Base-by-base conservation (phyloP, 2,113 vertebrate genomes). In the Hystrix cristata region DNA sequence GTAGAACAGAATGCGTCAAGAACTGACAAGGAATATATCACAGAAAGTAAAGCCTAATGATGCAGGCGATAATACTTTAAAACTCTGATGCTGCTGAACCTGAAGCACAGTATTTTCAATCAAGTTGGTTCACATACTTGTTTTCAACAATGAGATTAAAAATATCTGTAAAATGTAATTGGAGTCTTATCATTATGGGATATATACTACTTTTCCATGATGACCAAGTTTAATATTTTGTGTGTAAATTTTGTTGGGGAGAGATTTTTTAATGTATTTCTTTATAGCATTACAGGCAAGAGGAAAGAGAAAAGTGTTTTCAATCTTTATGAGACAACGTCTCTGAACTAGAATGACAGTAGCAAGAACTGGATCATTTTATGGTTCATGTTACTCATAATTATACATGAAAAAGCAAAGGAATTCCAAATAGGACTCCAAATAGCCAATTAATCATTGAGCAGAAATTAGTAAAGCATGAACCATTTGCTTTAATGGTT, bases 191-290 rank as follows among this genome's bases (percentile, higher is more conserved):
- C 38, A 43, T 91, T 3, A 34, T 74, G 27, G 14, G 7, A 86
- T 15, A 62, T 85, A 29, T 9, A 76, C 38, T 25, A 95, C 51
- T 96, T 87, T 94, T 95, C 51, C 84, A 4, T 83, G 29, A 96
- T 83, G 91, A 93, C 6, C 11, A 97, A 95, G 93, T 97, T 93
- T 98, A 97, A 72, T 94, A 93, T 57, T 89, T 96, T 87, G 95
- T 74, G 89, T 80, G 5, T 83, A 96, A 62, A 78, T 97, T 60
- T 59, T 67, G 1, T 34, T 57, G 5, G 2, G 8, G 1, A 78
- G 1, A 90, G 3, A 6, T 69, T 64, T 86, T 96, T 97, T 71
- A 90, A 38, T 94, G 74, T 78, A 53, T 9, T 48, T n/a, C 78
- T 94, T 95, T 71, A 55, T n/a, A 83, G 0, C 87, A 86, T 93